Evolutionary conservation across 2,113 vertebrate genomes (phyloP).

Genomic region (Cisticola juncidis): DNA sequence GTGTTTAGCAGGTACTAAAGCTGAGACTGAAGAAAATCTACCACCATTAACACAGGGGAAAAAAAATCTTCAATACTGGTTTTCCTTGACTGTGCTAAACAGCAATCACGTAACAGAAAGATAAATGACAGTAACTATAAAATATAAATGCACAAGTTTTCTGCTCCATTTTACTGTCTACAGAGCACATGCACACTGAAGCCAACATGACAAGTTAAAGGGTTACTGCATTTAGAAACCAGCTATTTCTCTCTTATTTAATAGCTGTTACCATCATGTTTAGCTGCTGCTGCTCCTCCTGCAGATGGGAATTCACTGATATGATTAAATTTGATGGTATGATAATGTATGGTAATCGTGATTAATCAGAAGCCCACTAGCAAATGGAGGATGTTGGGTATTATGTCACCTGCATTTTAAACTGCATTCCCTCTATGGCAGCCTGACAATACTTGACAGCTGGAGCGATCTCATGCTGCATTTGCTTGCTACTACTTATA

Average conservation of each 20-base stretch:
- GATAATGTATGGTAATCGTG: constrained; percentile 97
- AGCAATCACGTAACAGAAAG: not conserved
- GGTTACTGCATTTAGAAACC: constrained; percentile 38
- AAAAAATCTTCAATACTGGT: not conserved
- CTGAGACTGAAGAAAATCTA: not conserved
- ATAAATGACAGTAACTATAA: not conserved
- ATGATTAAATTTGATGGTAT: constrained; percentile 95
- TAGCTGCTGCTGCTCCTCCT: constrained; percentile 70
- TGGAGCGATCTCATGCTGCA: constrained; percentile 69
- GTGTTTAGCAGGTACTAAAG: not conserved
- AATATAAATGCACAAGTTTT: not conserved
- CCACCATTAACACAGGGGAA: not conserved
- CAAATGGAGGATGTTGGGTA: constrained; percentile 86
- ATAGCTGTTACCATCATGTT: constrained; percentile 68
- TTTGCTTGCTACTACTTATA: constrained; percentile 61
- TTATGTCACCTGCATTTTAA: constrained; percentile 95
- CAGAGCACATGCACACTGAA: not conserved
- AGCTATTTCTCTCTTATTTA: constrained; percentile 47
- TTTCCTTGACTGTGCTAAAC: not conserved
- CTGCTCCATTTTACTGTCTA: not conserved
- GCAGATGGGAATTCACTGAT: constrained; percentile 83
- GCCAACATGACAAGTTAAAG: not conserved
- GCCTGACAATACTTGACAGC: constrained; percentile 81
- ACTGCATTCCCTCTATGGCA: constrained; percentile 78
- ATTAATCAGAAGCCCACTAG: constrained; percentile 91